These are phyloP conservation scores for Meliscaeva auricollis DNA, from an alignment of 2,888 invertebrate species.

Conservation along the genomic window DNA sequence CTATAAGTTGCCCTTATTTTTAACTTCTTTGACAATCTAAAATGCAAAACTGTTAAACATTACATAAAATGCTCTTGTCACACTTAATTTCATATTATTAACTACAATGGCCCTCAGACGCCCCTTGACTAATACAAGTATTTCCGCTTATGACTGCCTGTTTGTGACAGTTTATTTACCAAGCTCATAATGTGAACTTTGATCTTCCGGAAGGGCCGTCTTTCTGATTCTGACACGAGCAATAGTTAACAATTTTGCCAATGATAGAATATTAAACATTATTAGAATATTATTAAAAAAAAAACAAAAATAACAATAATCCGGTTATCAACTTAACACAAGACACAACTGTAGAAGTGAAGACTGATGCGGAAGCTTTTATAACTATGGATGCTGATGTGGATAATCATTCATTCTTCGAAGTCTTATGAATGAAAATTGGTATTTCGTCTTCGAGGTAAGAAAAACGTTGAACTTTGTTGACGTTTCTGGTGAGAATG, in stretches of 20 bases:
- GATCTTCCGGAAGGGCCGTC: constrained; percentile 31
- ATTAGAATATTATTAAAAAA: constrained; percentile 15
- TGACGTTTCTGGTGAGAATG: constrained; percentile 1
- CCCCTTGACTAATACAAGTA: neutral
- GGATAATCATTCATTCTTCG: constrained; percentile 21
- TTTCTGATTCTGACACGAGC: neutral
- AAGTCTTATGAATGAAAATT: constrained; percentile 35
- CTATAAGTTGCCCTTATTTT: neutral
- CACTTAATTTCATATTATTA: neutral
- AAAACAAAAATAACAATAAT: constrained; percentile 19
- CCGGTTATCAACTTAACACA: constrained; percentile 43
- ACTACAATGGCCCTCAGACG: constrained; percentile 1
- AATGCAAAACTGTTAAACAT: neutral
- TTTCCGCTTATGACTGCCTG: neutral
- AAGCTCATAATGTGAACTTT: constrained; percentile 7
- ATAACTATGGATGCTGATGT: neutral
- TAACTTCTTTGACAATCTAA: neutral
- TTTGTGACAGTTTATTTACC: neutral
- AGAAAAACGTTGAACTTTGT: constrained; percentile 45
- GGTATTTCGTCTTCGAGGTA: neutral
- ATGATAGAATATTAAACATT: neutral
- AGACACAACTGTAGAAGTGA: neutral
- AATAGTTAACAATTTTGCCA: constrained; percentile 3
- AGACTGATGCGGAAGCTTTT: constrained; percentile 39
- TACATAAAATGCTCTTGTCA: neutral